phyloP scores from a whole-genome alignment of 2,888 invertebrate species.

The Nomada lathburiana region DNA sequence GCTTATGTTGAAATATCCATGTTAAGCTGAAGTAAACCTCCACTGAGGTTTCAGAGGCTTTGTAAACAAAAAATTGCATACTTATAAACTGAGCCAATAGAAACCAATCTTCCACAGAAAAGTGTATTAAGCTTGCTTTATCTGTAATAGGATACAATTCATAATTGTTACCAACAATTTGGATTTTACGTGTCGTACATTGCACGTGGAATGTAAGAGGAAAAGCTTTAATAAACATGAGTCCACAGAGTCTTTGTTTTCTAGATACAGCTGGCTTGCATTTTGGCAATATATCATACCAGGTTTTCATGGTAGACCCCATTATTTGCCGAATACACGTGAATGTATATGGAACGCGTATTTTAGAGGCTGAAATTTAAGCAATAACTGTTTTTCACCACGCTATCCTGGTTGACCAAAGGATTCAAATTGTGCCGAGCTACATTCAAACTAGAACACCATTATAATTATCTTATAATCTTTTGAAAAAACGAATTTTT shows the following conservation, averaged over 20 bases:
- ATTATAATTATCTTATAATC: too few species aligned
- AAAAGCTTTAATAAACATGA: conserved; percentile 1
- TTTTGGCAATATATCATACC: not conserved
- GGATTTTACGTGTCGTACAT: not conserved
- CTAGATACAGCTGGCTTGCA: not conserved
- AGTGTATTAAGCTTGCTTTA: too few species aligned
- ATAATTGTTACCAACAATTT: not conserved
- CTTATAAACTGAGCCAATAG: too few species aligned
- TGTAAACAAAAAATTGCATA: too few species aligned
- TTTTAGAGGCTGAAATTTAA: not conserved
- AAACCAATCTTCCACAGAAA: too few species aligned
- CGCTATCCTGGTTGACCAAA: not conserved
- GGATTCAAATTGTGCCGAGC: not conserved
- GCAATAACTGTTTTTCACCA: not conserved
- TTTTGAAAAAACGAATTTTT: too few species aligned
- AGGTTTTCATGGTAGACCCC: not conserved
- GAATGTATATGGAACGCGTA: not conserved
- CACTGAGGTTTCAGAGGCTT: too few species aligned
- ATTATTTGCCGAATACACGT: not conserved
- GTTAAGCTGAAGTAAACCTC: not conserved
- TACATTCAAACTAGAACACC: too few species aligned
- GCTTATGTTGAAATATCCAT: too few species aligned
- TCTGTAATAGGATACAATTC: too few species aligned
- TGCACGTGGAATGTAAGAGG: not conserved
- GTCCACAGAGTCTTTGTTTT: not conserved